These are phyloP conservation scores for Macrotis lagotis DNA, from an alignment of 2,113 vertebrate species.

Conservation along the genomic window DNA sequence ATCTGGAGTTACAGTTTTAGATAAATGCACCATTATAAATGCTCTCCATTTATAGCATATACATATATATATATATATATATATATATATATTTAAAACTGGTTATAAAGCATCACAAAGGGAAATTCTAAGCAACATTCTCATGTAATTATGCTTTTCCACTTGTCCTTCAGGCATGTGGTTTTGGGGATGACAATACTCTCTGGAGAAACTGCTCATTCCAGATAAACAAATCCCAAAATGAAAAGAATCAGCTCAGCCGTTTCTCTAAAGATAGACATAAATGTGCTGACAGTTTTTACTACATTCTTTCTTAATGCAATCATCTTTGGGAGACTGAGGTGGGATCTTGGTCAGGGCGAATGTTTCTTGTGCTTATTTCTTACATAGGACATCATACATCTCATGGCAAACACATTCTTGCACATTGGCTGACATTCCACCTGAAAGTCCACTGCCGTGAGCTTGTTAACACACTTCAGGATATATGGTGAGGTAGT, in stretches of 20 bases:
- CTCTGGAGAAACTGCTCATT: slow-evolving; percentile 53
- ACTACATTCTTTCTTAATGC: slow-evolving; percentile 59
- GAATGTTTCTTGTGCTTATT: slow-evolving; percentile 59
- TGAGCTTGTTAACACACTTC: slow-evolving; percentile 79
- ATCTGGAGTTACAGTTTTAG: slow-evolving; percentile 71
- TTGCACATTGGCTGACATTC: slow-evolving; percentile 76
- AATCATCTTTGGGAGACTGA: slow-evolving; percentile 58
- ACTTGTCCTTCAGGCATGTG: not conserved
- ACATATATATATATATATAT: too few species aligned
- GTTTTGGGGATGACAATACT: slow-evolving; percentile 58
- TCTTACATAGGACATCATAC: slow-evolving; percentile 53
- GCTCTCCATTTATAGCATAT: slow-evolving; percentile 67
- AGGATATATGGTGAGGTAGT: slow-evolving; percentile 72
- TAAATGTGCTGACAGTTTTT: slow-evolving; percentile 56
- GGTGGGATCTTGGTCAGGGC: slow-evolving; percentile 21
- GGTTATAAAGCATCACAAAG: slow-evolving; percentile 37
- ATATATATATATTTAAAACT: not conserved
- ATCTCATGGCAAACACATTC: slow-evolving; percentile 55
- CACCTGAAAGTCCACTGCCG: slow-evolving; percentile 79
- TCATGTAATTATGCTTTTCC: slow-evolving; percentile 30
- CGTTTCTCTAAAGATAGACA: slow-evolving; percentile 58
- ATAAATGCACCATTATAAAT: slow-evolving; percentile 71
- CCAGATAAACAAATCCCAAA: slow-evolving; percentile 72
- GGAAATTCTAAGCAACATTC: slow-evolving; percentile 56
- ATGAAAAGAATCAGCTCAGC: slow-evolving; percentile 60